Evolutionary conservation across 1,140 invertebrate species (phyloP).

Genomic region (Diachasma alloeum): DNA sequence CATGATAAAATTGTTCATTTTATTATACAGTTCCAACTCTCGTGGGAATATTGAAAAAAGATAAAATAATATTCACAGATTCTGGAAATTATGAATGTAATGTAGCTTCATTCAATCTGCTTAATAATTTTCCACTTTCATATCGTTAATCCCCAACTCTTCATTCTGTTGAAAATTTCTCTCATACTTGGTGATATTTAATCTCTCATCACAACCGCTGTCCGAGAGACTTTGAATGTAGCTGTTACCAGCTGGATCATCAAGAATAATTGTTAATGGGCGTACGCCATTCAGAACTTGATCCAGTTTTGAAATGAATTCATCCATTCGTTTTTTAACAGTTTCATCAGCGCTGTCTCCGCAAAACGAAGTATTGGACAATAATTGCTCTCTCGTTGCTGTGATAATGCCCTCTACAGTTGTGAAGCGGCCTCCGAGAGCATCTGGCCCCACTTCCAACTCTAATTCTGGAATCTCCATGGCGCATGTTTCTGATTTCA

Average conservation of each 20-base stretch:
- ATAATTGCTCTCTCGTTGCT: constrained; percentile 76
- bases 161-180: constrained; percentile 93
- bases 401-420: constrained; percentile 89
- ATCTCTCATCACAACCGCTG: constrained; percentile 74
- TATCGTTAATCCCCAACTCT: constrained; percentile 94
- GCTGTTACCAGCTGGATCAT: constrained; percentile 97
- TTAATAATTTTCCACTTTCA: constrained; percentile 89
- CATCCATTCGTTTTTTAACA: constrained; percentile 66
- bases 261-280: constrained; percentile 82
- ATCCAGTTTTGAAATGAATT: constrained; percentile 77
- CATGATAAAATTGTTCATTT: too few relatives aligned
- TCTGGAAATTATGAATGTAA: not conserved
- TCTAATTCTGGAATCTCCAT: constrained; percentile 91
- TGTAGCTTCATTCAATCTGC: constrained; percentile 28
- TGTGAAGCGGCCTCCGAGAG: constrained; percentile 93
- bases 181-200: constrained; percentile 85
- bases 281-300: constrained; percentile 73
- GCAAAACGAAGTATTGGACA: constrained; percentile 72
- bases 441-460: constrained; percentile 82
- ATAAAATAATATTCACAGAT: not conserved
- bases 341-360: constrained; percentile 76
- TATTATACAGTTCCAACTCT: too few relatives aligned
- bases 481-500: constrained; percentile 95
- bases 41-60: not conserved
- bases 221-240: constrained; percentile 89